phyloP scores from a whole-genome alignment of 2,888 invertebrate genomes.

The Philhelius pedissequus region DNA sequence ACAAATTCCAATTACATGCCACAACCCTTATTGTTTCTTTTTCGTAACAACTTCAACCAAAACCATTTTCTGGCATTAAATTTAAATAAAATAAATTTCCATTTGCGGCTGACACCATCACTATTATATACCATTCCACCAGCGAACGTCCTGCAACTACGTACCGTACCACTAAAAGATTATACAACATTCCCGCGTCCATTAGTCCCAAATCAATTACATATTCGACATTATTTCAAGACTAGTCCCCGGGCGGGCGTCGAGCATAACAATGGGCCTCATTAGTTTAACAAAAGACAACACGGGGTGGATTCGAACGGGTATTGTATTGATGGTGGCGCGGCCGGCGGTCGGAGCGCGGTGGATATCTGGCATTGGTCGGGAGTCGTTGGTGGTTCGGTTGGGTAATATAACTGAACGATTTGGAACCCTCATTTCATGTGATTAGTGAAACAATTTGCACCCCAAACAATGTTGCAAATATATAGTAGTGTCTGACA shows the following conservation, averaged over 20 bases:
- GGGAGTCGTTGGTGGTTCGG: constrained; percentile 5
- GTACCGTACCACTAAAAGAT: background rate
- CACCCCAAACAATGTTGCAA: constrained; percentile 59
- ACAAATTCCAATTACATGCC: constrained; percentile 19
- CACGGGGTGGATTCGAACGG: constrained; percentile 40
- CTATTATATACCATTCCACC: background rate
- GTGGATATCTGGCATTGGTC: constrained; percentile 30
- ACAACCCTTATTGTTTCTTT: constrained; percentile 45
- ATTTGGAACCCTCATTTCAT: constrained; percentile 60
- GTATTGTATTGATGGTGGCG: background rate
- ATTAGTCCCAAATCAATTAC: constrained; percentile 60
- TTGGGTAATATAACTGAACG: background rate
- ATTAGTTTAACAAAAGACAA: constrained; percentile 62
- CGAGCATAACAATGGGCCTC: constrained; percentile 56
- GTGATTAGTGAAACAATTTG: constrained; percentile 66
- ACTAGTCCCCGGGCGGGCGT: constrained; percentile 54
- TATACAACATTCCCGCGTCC: constrained; percentile 57
- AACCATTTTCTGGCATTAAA: constrained; percentile 42
- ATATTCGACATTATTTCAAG: constrained; percentile 64
- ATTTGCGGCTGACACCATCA: constrained; percentile 40
- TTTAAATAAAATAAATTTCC: constrained; percentile 68
- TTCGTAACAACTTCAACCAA: background rate
- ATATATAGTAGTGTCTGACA: constrained; percentile 34
- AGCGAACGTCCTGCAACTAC: background rate
- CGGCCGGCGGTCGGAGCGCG: background rate